Evolutionary conservation across 2,797 vertebrate genomes (phyloP), one percentile per base, ranked within the genome.

Genomic region (Channallabes apus): DNA sequence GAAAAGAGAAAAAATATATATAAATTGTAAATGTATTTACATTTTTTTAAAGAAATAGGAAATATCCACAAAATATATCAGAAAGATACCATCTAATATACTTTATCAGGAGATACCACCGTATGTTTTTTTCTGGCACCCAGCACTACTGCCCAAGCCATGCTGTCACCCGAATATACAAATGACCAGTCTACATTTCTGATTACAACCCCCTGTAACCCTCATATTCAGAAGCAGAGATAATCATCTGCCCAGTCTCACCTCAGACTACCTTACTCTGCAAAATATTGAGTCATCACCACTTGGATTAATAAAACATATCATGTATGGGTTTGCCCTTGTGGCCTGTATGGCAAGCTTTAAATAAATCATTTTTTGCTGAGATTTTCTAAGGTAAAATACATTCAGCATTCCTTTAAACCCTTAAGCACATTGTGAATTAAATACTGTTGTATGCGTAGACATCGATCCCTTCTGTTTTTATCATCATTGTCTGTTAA

Each of bases 401-500:
- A n/a, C 2, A 35, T 20, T 51, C 59, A 5, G 24, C 6, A 17
- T 75, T 12, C 0, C 65, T 65, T 78, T 27, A 58, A 62, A 54
- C 41, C 6, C n/a, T 77, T 73, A 58, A 68, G 24, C 24, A 82
- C n/a, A 29, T 46, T 82, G 3, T 4, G 8, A 58, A 73, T 59
- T 24, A 69, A 62, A 51, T 61, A 51, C 35, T 83, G 71, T 0
- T 67, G 7, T n/a, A 59, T 24, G 24, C 41, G 6, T 65, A 11
- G 18, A 79, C 27, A 41, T 61, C 17, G 27, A 54, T 15, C 5
- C 46, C 22, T n/a, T 65, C 46, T 84, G 51, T 14, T 59, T 32
- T 6, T 35, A n/a, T 86, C 18, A 79, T 89, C 88, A 80, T 82
- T 90, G 86, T 86, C 87, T 4, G 88, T 90, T 90, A 20, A 62